Conservation (phyloP, 2,797 vertebrate genomes). For the Sebastes steindachneri region DNA sequence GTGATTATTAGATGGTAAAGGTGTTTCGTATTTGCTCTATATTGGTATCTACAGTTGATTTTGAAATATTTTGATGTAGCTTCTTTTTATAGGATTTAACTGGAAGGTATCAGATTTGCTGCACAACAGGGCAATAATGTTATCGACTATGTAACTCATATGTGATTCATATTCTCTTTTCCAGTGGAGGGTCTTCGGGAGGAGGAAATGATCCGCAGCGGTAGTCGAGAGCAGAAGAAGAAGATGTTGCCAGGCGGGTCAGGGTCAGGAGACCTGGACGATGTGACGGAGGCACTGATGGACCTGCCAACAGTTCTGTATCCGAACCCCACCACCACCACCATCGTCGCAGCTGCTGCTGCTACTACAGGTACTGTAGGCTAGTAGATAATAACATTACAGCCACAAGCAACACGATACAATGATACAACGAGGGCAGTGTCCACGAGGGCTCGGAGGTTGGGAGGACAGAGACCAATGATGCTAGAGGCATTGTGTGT, state of each 20-base stretch:
- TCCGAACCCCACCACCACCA: conserved; percentile 41
- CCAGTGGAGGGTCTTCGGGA: conserved; percentile 79
- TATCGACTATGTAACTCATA: neutral
- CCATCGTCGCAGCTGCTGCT: neutral
- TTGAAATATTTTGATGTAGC: neutral
- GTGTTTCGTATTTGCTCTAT: neutral
- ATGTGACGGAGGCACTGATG: conserved; percentile 69
- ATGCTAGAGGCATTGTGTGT: neutral
- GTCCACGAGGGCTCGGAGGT: neutral
- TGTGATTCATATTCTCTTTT: neutral
- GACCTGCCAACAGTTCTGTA: conserved; percentile 76
- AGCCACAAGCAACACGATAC: neutral
- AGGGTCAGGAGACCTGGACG: conserved; percentile 80
- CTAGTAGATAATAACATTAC: neutral
- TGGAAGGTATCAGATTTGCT: neutral
- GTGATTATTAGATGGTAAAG: neutral
- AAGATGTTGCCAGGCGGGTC: conserved; percentile 73
- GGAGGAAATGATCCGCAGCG: conserved; percentile 81
- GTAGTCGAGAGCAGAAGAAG: conserved; percentile 78
- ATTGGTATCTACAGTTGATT: neutral
- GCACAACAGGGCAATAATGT: too few relatives aligned
- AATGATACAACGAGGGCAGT: neutral
- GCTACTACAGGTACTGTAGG: conserved; percentile 61
- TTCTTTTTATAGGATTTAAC: neutral
- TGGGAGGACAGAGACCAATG: too few relatives aligned